Conservation (phyloP, 2,888 invertebrate genomes). For the Amaurobius ferox region DNA sequence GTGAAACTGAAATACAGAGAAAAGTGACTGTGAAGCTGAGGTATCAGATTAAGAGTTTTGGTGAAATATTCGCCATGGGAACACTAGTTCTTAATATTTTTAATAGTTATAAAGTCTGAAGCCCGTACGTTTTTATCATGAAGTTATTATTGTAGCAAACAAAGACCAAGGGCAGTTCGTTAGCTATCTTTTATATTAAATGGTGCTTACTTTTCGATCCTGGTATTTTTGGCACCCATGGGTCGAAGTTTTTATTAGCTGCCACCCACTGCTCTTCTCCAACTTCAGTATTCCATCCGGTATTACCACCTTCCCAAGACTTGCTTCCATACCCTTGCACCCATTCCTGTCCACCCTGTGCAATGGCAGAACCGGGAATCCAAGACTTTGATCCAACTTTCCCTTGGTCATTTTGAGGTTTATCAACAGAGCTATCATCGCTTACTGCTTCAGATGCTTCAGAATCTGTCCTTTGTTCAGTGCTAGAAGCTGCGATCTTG, state of each 20-base stretch:
- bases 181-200: no score
- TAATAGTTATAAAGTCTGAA: no score
- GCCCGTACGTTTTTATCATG: no score
- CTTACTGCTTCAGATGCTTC: not conserved
- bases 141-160: no score
- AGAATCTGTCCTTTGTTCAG: not conserved
- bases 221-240: constrained; percentile 48
- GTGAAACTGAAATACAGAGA: no score
- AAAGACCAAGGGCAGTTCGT: no score
- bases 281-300: constrained; percentile 35
- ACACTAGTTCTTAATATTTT: no score
- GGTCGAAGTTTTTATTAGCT: constrained; percentile 27
- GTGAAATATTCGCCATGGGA: no score
- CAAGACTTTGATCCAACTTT: constrained; percentile 35
- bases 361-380: not conserved
- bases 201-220: constrained; percentile 17
- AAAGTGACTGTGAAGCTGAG: no score
- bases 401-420: constrained; percentile 30
- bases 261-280: constrained; percentile 51
- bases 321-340: constrained; percentile 44
- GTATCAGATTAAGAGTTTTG: no score
- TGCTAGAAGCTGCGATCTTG: not conserved
- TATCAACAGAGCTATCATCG: not conserved
- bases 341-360: constrained; percentile 11
- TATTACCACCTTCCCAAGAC: constrained; percentile 47